A percentile compares a stretch with the other conserved stretches of the same genome.
These are phyloP conservation scores for Bombus huntii DNA, from an alignment of 1,140 invertebrate genomes.

Conservation along the genomic window DNA sequence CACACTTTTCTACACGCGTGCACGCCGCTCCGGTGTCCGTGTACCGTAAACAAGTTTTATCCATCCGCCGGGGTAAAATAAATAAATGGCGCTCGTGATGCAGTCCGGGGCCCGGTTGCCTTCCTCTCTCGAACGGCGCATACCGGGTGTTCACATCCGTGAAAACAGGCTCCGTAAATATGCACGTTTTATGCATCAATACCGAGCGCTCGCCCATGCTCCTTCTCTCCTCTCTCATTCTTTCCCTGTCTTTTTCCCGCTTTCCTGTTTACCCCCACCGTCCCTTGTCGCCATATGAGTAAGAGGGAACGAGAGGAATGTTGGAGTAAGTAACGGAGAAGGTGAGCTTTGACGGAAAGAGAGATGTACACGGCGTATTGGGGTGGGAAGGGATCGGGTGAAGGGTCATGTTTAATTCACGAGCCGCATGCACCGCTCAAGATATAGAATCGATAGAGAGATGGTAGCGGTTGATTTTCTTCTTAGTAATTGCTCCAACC, in stretches of 20 bases:
- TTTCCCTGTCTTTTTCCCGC: constrained; percentile 24
- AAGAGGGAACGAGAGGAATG: background rate
- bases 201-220: constrained; percentile 55
- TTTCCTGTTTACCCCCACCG: constrained; percentile 9
- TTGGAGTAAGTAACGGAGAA: background rate
- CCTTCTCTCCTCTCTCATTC: constrained; percentile 39
- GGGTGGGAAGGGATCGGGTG: constrained; percentile 32
- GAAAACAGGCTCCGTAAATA: constrained; percentile 81
- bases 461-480: constrained; percentile 4
- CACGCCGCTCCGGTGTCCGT: constrained; percentile 22
- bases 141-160: constrained; percentile 81
- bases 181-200: constrained; percentile 80
- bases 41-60: constrained; percentile 78
- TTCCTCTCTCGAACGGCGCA: constrained; percentile 71
- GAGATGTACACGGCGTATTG: constrained; percentile 6
- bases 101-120: constrained; percentile 64
- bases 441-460: constrained; percentile 22
- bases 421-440: constrained; percentile 1
- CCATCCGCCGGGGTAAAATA: constrained; percentile 78
- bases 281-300: background rate
- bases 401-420: constrained; percentile 51
- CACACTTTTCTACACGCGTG: constrained; percentile 28
- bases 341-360: constrained; percentile 14
- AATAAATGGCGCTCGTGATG: constrained; percentile 76
- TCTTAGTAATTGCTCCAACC: background rate